Conservation (phyloP, 2,888 invertebrate species). For the Plusia festucae region DNA sequence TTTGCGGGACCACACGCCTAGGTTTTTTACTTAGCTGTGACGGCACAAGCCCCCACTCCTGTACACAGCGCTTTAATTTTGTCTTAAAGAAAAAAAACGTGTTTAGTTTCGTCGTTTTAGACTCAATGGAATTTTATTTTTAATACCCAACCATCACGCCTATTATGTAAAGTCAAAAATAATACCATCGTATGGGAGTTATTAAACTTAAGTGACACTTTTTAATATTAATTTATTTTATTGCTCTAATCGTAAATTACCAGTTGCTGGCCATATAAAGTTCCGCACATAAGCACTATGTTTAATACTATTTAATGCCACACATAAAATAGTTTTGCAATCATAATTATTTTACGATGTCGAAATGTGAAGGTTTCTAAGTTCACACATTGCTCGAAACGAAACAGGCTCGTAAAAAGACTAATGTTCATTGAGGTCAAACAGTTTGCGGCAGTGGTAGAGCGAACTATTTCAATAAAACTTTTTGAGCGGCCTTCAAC, state of each 20-base stretch:
- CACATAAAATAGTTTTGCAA: neutral
- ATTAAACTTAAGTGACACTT: too few species aligned
- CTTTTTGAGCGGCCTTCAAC: slow-evolving; percentile 71
- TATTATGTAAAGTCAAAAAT: too few species aligned
- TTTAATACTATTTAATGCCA: neutral
- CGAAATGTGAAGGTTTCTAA: slow-evolving; percentile 17
- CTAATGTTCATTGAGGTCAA: slow-evolving; percentile 70
- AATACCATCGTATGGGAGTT: too few species aligned
- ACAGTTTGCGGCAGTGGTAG: slow-evolving; percentile 62
- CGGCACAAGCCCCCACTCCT: too few species aligned
- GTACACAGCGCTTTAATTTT: too few species aligned
- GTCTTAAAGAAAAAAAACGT: too few species aligned
- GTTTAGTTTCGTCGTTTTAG: too few species aligned
- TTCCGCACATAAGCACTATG: neutral
- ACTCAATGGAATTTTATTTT: too few species aligned
- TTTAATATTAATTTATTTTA: neutral
- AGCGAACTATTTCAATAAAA: slow-evolving; percentile 82
- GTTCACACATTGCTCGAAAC: slow-evolving; percentile 53
- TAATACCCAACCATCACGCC: too few species aligned
- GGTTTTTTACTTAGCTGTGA: too few species aligned
- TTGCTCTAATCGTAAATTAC: neutral
- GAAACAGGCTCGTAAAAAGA: slow-evolving; percentile 69
- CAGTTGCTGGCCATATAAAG: neutral
- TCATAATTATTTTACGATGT: slow-evolving; percentile 8
- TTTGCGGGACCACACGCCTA: too few species aligned